Evolutionary conservation across 2,113 vertebrate genomes (phyloP).

Genomic region (Gambusia holbrooki): DNA sequence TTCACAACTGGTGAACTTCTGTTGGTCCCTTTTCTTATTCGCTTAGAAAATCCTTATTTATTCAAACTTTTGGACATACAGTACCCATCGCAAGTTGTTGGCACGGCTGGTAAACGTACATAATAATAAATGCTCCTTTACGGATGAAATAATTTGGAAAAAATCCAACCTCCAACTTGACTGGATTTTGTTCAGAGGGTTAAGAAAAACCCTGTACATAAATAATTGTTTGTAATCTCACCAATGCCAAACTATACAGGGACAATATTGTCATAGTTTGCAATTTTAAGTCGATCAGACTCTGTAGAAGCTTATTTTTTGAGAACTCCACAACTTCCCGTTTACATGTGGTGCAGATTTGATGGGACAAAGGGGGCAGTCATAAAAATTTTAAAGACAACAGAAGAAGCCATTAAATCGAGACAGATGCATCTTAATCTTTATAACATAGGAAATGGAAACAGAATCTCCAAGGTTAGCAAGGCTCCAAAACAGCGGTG

Average conservation of each 20-base stretch:
- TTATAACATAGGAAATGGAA: not conserved
- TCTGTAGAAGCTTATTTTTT: too few species aligned
- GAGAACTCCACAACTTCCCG: too few species aligned
- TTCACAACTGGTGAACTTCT: constrained; percentile 61
- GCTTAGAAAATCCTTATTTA: constrained; percentile 39
- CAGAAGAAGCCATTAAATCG: not conserved
- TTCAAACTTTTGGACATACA: constrained; percentile 31
- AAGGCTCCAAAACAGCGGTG: too few species aligned
- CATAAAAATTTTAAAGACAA: not conserved
- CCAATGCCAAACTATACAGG: not conserved
- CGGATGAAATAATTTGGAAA: not conserved
- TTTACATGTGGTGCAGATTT: too few species aligned
- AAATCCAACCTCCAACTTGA: not conserved
- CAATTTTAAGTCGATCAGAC: too few species aligned
- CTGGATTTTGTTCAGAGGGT: not conserved
- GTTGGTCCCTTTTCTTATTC: constrained; percentile 64
- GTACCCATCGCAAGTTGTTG: not conserved
- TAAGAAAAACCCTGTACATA: not conserved
- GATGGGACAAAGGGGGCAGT: not conserved
- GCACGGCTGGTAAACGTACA: not conserved
- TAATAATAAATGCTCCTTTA: not conserved
- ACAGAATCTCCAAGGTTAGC: too few species aligned
- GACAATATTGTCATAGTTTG: not conserved
- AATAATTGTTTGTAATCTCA: too few species aligned
- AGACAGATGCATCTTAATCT: not conserved